These are phyloP conservation scores for Melinaea menophilus DNA, from an alignment of 2,888 invertebrate genomes.

Conservation along the genomic window DNA sequence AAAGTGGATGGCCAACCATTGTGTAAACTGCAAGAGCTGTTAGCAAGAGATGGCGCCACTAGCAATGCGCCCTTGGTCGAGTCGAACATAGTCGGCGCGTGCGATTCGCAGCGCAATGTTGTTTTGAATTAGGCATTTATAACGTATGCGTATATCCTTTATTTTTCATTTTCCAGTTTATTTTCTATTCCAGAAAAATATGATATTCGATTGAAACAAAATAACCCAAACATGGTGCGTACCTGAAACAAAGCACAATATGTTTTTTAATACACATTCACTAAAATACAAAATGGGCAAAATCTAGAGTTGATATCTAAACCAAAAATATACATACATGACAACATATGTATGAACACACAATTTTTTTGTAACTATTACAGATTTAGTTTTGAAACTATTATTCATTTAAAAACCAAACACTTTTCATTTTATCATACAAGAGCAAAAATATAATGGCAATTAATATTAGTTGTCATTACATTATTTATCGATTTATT, in stretches of 20 bases:
- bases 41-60: constrained; percentile 87
- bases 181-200: constrained; percentile 35
- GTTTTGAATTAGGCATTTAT: constrained; percentile 74
- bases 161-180: constrained; percentile 14
- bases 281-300: constrained; percentile 15
- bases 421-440: too few relatives aligned
- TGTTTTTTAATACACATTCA: constrained; percentile 10
- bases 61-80: constrained; percentile 83
- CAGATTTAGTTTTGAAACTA: too few relatives aligned
- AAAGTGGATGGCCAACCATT: constrained; percentile 81
- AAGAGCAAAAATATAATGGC: too few relatives aligned
- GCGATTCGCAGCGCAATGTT: constrained; percentile 63
- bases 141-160: constrained; percentile 36
- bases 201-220: constrained; percentile 8
- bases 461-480: too few relatives aligned
- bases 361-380: too few relatives aligned
- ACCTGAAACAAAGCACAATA: constrained; percentile 2
- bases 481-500: too few relatives aligned
- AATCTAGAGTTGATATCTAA: too few relatives aligned
- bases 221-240: constrained; percentile 2
- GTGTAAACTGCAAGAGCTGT: constrained; percentile 89
- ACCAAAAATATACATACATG: too few relatives aligned
- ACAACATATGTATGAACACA: too few relatives aligned
- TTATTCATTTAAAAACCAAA: too few relatives aligned
- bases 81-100: constrained; percentile 79